Percentiles rank a stretch among this genome's conserved stretches.
Conservation (phyloP, 2,888 invertebrate species). For the Drosophila melanocephala region DNA sequence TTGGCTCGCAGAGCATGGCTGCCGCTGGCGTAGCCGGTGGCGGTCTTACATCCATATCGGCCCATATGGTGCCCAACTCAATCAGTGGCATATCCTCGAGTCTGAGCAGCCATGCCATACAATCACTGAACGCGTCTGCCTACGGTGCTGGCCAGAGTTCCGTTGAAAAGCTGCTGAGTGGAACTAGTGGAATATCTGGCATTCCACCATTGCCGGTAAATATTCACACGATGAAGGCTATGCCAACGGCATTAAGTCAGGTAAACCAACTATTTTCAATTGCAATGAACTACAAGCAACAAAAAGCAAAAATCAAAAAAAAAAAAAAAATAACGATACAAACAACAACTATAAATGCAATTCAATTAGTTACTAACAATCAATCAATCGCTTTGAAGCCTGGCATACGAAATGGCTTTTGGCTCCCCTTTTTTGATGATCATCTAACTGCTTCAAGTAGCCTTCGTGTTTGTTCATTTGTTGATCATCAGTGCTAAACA, state of each 20-base stretch:
- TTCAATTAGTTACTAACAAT: conserved; percentile 39
- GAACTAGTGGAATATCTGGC: conserved; percentile 85
- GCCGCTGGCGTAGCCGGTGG: conserved; percentile 45
- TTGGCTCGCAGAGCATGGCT: conserved; percentile 68
- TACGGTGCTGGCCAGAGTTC: conserved; percentile 83
- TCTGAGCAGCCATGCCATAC: conserved; percentile 89
- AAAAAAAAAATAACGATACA: conserved; percentile 14
- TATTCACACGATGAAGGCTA: conserved; percentile 86
- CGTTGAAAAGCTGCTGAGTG: conserved; percentile 86
- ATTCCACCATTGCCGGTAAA: conserved; percentile 85
- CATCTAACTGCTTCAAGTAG: conserved; percentile 52
- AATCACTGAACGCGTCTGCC: conserved; percentile 86
- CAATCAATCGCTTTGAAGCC: conserved; percentile 45
- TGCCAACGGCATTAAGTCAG: conserved; percentile 86
- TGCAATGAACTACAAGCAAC: conserved; percentile 70
- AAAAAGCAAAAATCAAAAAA: conserved; percentile 45
- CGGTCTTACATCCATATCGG: conserved; percentile 82
- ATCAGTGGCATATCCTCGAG: conserved; percentile 88
- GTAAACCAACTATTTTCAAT: conserved; percentile 84
- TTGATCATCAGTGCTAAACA: conserved; percentile 42
- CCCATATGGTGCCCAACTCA: conserved; percentile 81
- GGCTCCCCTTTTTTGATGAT: conserved; percentile 40
- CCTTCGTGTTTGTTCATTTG: conserved; percentile 43
- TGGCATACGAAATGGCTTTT: conserved; percentile 51
- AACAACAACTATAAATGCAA: conserved; percentile 32